Evolutionary conservation across 2,113 vertebrate species (phyloP).

Genomic region (Nothoprocta pentlandii): DNA sequence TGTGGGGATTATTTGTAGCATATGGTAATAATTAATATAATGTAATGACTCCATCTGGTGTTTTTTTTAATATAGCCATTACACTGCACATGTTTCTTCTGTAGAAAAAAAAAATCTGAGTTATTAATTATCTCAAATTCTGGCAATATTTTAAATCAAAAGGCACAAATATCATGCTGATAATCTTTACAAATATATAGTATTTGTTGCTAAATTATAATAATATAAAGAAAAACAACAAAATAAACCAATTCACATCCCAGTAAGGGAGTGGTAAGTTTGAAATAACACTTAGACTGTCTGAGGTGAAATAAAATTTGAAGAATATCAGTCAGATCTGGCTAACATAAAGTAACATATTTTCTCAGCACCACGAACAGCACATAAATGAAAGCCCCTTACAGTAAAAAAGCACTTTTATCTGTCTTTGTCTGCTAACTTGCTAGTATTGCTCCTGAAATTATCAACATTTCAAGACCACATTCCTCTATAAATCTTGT

Average conservation of each 20-base stretch:
- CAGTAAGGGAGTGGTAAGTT: background rate
- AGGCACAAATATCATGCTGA: background rate
- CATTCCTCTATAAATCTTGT: background rate
- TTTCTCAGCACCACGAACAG: background rate
- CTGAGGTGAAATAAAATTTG: background rate
- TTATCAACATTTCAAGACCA: background rate
- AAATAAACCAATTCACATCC: background rate
- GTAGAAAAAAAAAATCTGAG: background rate
- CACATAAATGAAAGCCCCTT: rapidly evolving
- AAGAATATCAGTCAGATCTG: background rate
- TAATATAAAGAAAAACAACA: background rate
- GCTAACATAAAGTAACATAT: background rate
- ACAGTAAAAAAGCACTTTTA: background rate
- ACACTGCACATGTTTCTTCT: background rate
- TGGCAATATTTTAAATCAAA: slow-evolving; percentile 14
- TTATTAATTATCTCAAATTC: slow-evolving; percentile 21
- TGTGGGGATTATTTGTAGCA: background rate
- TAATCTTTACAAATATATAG: background rate
- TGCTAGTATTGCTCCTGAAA: background rate
- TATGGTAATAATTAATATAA: background rate
- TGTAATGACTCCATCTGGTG: background rate
- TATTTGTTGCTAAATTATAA: background rate
- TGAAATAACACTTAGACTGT: background rate
- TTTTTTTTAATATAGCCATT: background rate
- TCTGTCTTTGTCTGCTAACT: background rate